Evolutionary conservation across 2,113 vertebrate genomes (phyloP), one percentile per base, ranked within the genome.

Genomic region (Gymnorhina tibicen): DNA sequence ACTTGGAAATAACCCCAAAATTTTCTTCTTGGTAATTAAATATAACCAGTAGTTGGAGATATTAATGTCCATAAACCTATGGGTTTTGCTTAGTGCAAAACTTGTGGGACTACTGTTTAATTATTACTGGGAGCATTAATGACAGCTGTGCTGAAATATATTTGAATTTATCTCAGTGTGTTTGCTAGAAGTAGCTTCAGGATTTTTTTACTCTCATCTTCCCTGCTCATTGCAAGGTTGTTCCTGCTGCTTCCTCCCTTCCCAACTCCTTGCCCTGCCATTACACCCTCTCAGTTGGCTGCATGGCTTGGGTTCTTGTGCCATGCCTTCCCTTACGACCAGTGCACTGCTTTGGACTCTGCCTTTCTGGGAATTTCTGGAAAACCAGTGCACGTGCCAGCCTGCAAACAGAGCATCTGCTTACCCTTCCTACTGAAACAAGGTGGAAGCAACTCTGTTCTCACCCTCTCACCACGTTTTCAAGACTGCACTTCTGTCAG

Each of bases 401-500:
- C 55, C 69, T 4, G 7, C 46, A 26, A 30, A 35, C 27, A 37
- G 28, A 44, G 22, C 5, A 0, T 8, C 8, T 0, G 3, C 30
- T 35, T 35, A 55, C 60, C 27, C 30, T 78, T 87, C 66, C n/a
- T 22, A 13, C 33, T 35, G 9, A 46, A 42, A n/a, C 16, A 20
- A 28, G 26, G 60, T 7, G 2, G 6, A 32, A 50, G 9, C 22
- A n/a, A 18, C n/a, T n/a, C 35, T n/a, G 12, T n/a, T 12, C 58
- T 73, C 9, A 3, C 7, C 6, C 9, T 55, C 39, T 1, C 0
- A 0, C 23, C 0, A 2, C 5, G 6, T 39, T 85, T 75, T 19
- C 27, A 13, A 41, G 44, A 23, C 5, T 26, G 3, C 35, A 1
- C 19, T 50, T 86, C 52, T 33, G 21, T 68, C 41, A 13, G 53